Evolutionary conservation across 1,140 invertebrate genomes (phyloP).

Genomic region (Drosophila eugracilis): DNA sequence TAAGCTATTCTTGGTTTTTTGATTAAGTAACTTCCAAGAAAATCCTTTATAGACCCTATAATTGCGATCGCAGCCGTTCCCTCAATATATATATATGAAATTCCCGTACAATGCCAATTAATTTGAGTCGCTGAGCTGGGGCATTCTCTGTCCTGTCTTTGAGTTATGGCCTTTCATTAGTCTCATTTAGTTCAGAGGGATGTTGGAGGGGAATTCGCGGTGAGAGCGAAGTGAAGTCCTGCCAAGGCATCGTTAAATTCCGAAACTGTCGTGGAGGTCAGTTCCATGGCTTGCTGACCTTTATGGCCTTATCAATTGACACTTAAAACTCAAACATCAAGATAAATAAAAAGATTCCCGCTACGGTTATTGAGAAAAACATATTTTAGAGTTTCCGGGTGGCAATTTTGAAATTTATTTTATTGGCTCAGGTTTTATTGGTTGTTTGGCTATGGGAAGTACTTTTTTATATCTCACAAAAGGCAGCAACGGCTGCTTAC

Average conservation of each 20-base stretch:
- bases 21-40: no score
- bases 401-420: conserved; percentile 35
- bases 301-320: conserved; percentile 48
- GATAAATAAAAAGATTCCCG: conserved; percentile 24
- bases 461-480: no score
- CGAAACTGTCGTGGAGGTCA: conserved; percentile 31
- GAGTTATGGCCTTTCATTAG: conserved; percentile 55
- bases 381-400: conserved; percentile 27
- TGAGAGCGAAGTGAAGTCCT: neutral
- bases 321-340: conserved; percentile 35
- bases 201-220: neutral
- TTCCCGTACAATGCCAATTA: conserved; percentile 55
- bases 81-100: conserved; percentile 31
- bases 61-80: neutral
- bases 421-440: conserved; percentile 22
- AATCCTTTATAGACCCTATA: neutral
- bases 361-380: neutral
- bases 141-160: conserved; percentile 25
- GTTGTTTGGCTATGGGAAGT: neutral
- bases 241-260: conserved; percentile 26
- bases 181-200: conserved; percentile 35
- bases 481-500: no score
- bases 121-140: conserved; percentile 50
- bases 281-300: conserved; percentile 26
- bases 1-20: no score